Percentiles rank a stretch among this genome's conserved stretches.
Evolutionary conservation across 2,888 invertebrate genomes (phyloP).

Genomic region (Catocala sponsa): DNA sequence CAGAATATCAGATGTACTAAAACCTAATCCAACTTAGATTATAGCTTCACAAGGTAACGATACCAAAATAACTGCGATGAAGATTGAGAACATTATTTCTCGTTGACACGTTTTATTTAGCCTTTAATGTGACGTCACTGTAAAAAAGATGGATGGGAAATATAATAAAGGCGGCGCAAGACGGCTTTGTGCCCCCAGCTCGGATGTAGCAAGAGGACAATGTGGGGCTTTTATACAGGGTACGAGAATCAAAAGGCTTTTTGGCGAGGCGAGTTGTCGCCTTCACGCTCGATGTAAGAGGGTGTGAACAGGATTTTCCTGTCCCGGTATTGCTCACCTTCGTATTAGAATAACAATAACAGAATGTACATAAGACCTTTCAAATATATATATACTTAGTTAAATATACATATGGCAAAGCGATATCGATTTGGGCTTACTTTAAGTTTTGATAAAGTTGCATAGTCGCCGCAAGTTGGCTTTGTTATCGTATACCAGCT

Average conservation of each 20-base stretch:
- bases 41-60: not conserved
- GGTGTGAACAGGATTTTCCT: conserved; percentile 17
- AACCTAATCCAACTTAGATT: no score
- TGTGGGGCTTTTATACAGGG: conserved; percentile 53
- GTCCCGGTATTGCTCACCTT: conserved; percentile 15
- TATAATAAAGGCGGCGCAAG: conserved; percentile 65
- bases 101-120: conserved; percentile 65
- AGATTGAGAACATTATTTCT: conserved; percentile 57
- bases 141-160: conserved; percentile 66
- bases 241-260: conserved; percentile 55
- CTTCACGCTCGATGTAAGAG: conserved; percentile 7
- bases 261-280: conserved; percentile 30
- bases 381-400: no score
- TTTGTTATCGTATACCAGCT: no score
- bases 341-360: conserved; percentile 17
- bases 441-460: no score
- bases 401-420: no score
- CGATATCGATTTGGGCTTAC: no score
- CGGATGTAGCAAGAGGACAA: conserved; percentile 40
- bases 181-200: conserved; percentile 56
- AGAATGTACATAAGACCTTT: no score
- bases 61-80: conserved; percentile 20
- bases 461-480: no score
- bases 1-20: no score
- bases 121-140: conserved; percentile 66